A percentile compares a stretch with the other conserved stretches of the same genome.
Evolutionary conservation across 2,888 invertebrate genomes (phyloP).

Genomic region (Mythimna pallens): DNA sequence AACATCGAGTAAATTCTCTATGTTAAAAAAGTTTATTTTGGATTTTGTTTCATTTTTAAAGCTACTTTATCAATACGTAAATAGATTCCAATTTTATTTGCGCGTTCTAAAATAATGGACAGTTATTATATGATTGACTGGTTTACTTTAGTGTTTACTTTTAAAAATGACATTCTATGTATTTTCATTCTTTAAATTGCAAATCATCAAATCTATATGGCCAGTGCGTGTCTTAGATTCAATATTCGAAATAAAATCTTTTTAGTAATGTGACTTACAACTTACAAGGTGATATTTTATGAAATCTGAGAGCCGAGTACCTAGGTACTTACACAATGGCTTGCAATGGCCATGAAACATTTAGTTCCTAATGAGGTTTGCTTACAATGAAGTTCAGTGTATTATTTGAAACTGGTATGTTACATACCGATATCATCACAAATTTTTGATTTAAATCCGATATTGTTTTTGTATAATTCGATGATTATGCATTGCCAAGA

Average conservation of each 20-base stretch:
- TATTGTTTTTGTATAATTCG: neutral
- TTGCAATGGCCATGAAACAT: neutral
- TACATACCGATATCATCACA: no score
- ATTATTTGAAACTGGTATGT: neutral
- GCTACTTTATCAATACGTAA: fast-evolving
- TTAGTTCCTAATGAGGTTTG: neutral
- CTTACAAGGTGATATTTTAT: neutral
- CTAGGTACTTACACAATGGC: constrained; percentile 1
- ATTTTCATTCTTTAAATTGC: neutral
- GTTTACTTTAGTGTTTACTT: neutral
- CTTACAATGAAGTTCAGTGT: neutral
- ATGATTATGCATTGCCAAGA: neutral
- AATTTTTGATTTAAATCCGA: neutral
- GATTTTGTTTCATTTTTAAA: neutral
- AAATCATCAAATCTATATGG: neutral
- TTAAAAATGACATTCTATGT: no score
- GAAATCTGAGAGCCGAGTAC: neutral
- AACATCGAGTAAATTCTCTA: neutral
- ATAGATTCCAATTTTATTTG: constrained; percentile 9
- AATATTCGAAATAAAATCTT: constrained; percentile 5
- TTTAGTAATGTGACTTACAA: neutral
- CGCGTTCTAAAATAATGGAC: neutral
- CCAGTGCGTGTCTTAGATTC: neutral
- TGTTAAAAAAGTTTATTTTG: neutral
- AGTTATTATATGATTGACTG: neutral